Conservation (phyloP, 1,140 invertebrate species). For the Megalopta genalis region DNA sequence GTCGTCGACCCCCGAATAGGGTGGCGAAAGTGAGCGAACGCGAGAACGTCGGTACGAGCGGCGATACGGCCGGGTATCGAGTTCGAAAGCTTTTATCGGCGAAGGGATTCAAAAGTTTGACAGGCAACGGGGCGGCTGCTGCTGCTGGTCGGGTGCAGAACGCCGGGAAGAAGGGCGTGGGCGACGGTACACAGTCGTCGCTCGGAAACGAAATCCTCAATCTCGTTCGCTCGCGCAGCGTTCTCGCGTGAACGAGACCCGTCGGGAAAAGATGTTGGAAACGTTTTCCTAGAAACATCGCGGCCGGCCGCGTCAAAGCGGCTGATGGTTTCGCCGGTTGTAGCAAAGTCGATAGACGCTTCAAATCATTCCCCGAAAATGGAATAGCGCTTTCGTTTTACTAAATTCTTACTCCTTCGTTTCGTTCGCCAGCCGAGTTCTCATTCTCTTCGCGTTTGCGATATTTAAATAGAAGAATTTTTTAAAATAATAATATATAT, state of each 20-base stretch:
- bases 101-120: background rate
- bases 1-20: too few relatives aligned
- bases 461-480: too few relatives aligned
- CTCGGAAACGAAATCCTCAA: constrained; percentile 1
- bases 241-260: too few relatives aligned
- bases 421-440: too few relatives aligned
- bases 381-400: background rate
- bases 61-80: background rate
- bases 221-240: background rate
- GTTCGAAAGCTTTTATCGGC: background rate
- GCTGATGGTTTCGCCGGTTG: background rate
- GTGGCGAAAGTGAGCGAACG: background rate
- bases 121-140: background rate
- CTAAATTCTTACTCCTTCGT: too few relatives aligned
- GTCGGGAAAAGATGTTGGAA: background rate
- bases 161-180: too few relatives aligned
- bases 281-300: background rate
- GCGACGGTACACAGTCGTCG: background rate
- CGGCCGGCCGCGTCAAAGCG: background rate
- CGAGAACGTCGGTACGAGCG: too few relatives aligned
- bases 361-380: background rate
- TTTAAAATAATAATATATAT: too few relatives aligned
- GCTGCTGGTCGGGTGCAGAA: background rate
- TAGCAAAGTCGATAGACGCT: background rate
- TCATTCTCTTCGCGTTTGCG: too few relatives aligned